Base-by-base conservation (phyloP, 2,888 invertebrate species). In the Petrophora chlorosata region DNA sequence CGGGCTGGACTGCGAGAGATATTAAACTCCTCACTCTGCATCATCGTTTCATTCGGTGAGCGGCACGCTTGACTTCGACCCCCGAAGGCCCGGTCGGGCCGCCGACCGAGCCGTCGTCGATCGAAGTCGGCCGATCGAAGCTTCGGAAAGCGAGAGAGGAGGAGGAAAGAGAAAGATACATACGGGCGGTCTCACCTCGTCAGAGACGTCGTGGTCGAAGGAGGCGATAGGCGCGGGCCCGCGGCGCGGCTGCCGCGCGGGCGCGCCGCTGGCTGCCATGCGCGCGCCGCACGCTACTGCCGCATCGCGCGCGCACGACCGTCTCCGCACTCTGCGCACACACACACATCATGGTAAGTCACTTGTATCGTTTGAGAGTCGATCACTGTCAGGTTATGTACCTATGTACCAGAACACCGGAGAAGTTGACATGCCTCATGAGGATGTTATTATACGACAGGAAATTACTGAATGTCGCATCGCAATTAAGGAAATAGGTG, bases 161-260 rank as follows among this genome's bases (percentile, higher is more conserved):
- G 81, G 59, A 61, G 65, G 70, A 63, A 49, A 58, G 56, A 62
- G 51, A 56, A 46, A 60, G 88, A 90, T 92, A 92, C 92, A 85
- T 92, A 92, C 92, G 79, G 91, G 88, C 29, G 61, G 73, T 49
- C 80, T 79, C 78, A 95, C 93, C 92, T 95, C 95, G 89, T 96
- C 96, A 74, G 95, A 95, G 82, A 94, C 92, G 92, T 96, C 96
- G 85, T 88, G 88, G 92, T 97, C 97, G 90, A 97, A 96, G 73
- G 97, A 97, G 80, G 97, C 97, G 86, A 97, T 95, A 78, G 97
- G 97, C 75, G 97, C 97, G 79, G 97, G 96, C 79, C 97, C 97
- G 91, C 96, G 94, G 85, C 96, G 94, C 91, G 94, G 93, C 91
- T 95, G 95, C 62, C 83, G 79, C 77, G 62, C 73, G 63, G 74